Base-by-base conservation (phyloP, 2,888 invertebrate species). In the Phorcus lineatus region DNA sequence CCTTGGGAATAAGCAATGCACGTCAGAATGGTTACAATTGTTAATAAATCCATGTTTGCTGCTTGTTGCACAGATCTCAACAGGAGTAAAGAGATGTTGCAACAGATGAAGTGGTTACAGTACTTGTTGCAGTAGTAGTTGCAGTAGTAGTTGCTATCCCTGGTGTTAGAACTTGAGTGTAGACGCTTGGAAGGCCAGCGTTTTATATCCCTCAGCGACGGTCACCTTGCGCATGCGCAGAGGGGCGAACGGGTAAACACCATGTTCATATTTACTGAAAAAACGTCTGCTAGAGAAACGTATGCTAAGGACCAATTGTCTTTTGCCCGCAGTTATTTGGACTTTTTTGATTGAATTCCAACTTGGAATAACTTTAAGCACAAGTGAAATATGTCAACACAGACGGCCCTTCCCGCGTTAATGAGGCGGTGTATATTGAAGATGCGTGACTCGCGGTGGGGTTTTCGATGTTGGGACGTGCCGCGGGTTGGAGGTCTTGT, bases 121-220 rank as follows among this genome's bases (percentile, higher is more conserved):
- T 76, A 19, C 53, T 76, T 19, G 76, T 77, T 28, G 77, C 55
- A 54, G 57, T 77, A 54, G 77, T 55, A 55, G 54, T 77, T 55
- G 54, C 55, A 77, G 54, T 55, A 77, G 54, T 55, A 77, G 54
- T 55, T 55, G 54, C 31, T 55, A 28, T 77, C 54, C 24, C 31
- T 55, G 54, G 16, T 3, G 31, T n/a, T 16, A 36, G 36, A 17
- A 17, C 17, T 52, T 54, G 13, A 47, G 47, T 47, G 47, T 11
- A 47, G 47, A 47, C 7, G 47, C 47, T 47, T 47, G 47, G 47
- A 1, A 66, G 36, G 31, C 16, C 17, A 13, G 22, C 31, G 22
- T 16, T 55, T 62, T 62, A 62, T 62, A 62, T 62, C 62, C 62
- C 62, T 16, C 6, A 52, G 22, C 52, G 52, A 24, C 17, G 7